phyloP scores from a whole-genome alignment of 1,140 invertebrate species.

The Orussus abietinus region DNA sequence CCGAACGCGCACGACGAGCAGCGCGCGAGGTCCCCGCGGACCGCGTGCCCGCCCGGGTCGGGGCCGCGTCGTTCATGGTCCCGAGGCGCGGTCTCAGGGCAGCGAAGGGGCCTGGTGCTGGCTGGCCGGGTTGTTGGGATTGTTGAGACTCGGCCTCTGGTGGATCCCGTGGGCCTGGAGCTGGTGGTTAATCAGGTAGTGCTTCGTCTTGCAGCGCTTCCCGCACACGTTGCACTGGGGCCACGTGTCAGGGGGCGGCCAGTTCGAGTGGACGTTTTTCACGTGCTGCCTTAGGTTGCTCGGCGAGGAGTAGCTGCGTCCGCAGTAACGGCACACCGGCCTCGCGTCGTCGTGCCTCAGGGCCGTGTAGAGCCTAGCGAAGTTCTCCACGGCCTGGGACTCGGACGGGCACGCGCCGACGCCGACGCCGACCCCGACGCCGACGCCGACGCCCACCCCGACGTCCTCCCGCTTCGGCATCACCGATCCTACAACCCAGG shows the following conservation, averaged over 20 bases:
- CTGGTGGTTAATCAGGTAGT: slow-evolving; percentile 73
- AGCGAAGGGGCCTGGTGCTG: slow-evolving; percentile 23
- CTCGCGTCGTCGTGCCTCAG: slow-evolving; percentile 46
- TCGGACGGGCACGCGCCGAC: slow-evolving; percentile 42
- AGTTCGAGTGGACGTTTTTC: slow-evolving; percentile 67
- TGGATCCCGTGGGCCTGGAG: slow-evolving; percentile 69
- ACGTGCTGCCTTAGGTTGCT: slow-evolving; percentile 70
- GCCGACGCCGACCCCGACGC: slow-evolving; percentile 47
- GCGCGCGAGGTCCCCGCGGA: too few relatives aligned
- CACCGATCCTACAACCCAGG: slow-evolving; percentile 55
- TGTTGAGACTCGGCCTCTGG: slow-evolving; percentile 51
- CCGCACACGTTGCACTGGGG: slow-evolving; percentile 68
- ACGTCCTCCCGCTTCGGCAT: slow-evolving; percentile 47
- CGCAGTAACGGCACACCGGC: slow-evolving; percentile 65
- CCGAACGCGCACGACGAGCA: too few relatives aligned
- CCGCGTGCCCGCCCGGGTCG: too few relatives aligned
- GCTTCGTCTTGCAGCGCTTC: slow-evolving; percentile 72
- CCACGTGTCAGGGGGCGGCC: slow-evolving; percentile 66
- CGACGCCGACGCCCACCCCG: too few relatives aligned
- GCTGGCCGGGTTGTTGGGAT: slow-evolving; percentile 30
- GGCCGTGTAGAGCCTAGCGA: slow-evolving; percentile 47
- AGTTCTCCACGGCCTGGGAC: slow-evolving; percentile 42
- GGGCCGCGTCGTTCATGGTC: slow-evolving; percentile 11
- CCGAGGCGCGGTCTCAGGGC: slow-evolving; percentile 30
- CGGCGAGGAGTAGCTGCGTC: slow-evolving; percentile 64